Percentiles rank a stretch among this genome's conserved stretches.
Evolutionary conservation across 2,113 vertebrate species (phyloP).

Genomic region (Brachypodius melanocephalos): DNA sequence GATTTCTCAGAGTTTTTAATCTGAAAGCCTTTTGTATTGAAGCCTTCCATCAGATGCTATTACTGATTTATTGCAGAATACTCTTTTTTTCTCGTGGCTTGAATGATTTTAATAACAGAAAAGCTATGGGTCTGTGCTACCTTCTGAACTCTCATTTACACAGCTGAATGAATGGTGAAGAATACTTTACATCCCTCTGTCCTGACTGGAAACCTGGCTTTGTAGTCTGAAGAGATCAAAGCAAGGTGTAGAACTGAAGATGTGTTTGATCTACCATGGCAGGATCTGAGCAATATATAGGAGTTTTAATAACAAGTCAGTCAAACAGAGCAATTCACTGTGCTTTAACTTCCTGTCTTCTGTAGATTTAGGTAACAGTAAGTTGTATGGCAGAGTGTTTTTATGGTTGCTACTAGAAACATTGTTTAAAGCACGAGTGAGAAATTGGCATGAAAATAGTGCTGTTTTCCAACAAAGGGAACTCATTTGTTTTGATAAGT

Average conservation of each 20-base stretch:
- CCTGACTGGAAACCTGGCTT: background rate
- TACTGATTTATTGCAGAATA: background rate
- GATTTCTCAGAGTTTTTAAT: background rate
- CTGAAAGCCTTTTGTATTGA: background rate
- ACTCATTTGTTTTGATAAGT: conserved; percentile 15
- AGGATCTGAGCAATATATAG: background rate
- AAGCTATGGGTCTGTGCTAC: background rate
- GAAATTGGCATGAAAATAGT: background rate
- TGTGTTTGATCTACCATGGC: background rate
- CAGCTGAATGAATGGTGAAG: background rate
- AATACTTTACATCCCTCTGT: background rate
- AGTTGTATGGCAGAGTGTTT: background rate
- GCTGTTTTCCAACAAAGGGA: conserved; percentile 17
- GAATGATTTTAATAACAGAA: background rate
- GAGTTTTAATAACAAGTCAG: background rate
- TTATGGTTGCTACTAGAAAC: conserved; percentile 9
- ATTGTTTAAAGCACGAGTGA: background rate
- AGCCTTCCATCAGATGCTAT: background rate
- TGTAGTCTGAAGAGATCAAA: conserved; percentile 9
- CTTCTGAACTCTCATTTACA: background rate
- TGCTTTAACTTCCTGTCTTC: background rate
- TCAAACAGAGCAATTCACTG: background rate
- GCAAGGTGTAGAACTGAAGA: background rate
- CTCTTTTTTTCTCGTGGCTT: background rate
- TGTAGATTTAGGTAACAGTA: background rate